Conservation (phyloP, 37 sponge, comb jelly and placozoan species). For the Eunapius fragilis region DNA sequence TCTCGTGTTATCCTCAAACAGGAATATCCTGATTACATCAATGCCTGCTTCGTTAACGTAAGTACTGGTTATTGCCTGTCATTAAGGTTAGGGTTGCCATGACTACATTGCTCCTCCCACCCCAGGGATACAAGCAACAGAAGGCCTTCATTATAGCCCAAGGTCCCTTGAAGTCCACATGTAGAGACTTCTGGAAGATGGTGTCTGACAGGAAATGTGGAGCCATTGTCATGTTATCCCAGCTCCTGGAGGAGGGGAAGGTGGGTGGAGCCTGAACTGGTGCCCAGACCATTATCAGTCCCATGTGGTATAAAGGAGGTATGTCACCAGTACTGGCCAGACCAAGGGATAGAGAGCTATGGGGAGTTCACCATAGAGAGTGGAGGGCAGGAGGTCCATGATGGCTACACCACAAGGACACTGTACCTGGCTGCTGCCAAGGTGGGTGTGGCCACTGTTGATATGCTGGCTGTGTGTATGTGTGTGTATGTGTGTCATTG, state of each 20-base stretch:
- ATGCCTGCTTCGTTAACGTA: slow-evolving; percentile 26
- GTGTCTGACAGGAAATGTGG: slow-evolving; percentile 9
- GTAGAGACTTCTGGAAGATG: slow-evolving; percentile 45
- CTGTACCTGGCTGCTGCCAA: slow-evolving; percentile 33
- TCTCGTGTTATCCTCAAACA: neutral
- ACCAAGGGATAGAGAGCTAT: slow-evolving; percentile 16
- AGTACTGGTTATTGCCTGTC: neutral
- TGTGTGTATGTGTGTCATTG: neutral
- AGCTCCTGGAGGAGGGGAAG: slow-evolving; percentile 12
- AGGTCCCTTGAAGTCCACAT: slow-evolving; percentile 20
- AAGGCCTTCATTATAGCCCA: slow-evolving; percentile 34
- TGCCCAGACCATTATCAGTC: neutral
- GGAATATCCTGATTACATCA: slow-evolving; percentile 31
- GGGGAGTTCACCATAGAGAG: slow-evolving; percentile 31
- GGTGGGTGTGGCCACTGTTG: slow-evolving; percentile 38
- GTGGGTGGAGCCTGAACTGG: neutral
- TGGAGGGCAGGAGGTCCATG: slow-evolving; percentile 7
- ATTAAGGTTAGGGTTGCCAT: neutral
- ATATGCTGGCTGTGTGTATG: neutral
- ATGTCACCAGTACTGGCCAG: slow-evolving; percentile 56
- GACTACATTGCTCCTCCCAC: neutral
- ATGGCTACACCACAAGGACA: slow-evolving; percentile 26
- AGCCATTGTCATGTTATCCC: slow-evolving; percentile 1
- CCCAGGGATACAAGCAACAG: slow-evolving; percentile 34
- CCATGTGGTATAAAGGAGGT: neutral